These are phyloP conservation scores for Tachysurus vachellii DNA, from an alignment of 2,113 vertebrate species.

Conservation along the genomic window DNA sequence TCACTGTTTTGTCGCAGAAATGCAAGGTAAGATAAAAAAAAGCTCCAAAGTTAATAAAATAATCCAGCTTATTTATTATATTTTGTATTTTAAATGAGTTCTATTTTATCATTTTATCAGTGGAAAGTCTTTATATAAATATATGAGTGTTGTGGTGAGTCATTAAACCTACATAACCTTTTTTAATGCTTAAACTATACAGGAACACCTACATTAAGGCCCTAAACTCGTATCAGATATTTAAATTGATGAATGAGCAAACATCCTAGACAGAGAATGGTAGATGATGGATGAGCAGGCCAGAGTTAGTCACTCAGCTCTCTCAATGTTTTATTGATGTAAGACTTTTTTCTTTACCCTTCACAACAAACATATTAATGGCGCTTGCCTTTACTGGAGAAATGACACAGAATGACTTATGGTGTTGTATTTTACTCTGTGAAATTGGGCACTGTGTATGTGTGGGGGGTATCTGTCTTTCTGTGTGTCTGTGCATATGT, in stretches of 20 bases:
- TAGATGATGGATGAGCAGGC: slow-evolving; percentile 1
- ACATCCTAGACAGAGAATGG: slow-evolving; percentile 24
- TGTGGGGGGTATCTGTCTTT: slow-evolving; percentile 3
- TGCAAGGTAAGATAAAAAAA: not conserved
- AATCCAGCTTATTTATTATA: not conserved
- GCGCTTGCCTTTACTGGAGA: slow-evolving; percentile 21
- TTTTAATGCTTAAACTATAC: slow-evolving; percentile 14
- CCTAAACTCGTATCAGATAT: slow-evolving; percentile 54
- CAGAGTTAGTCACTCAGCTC: slow-evolving; percentile 28
- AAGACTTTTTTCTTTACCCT: slow-evolving; percentile 18
- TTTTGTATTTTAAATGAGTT: not conserved
- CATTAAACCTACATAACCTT: slow-evolving; percentile 32
- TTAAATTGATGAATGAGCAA: slow-evolving; percentile 41
- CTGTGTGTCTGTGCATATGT: slow-evolving; percentile 20
- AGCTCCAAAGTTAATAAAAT: not conserved
- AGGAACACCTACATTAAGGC: not conserved
- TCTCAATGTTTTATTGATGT: slow-evolving; percentile 45
- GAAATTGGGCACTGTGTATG: slow-evolving; percentile 27
- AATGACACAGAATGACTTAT: slow-evolving; percentile 36
- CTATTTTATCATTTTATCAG: not conserved
- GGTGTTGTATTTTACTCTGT: slow-evolving; percentile 25
- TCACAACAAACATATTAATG: slow-evolving; percentile 34
- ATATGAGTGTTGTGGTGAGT: not conserved
- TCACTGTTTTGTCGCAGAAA: not conserved
- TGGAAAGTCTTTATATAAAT: not conserved